Evolutionary conservation across 2,113 vertebrate species (phyloP), one percentile per base, ranked within the genome.

Genomic region (Syngnathus typhle): DNA sequence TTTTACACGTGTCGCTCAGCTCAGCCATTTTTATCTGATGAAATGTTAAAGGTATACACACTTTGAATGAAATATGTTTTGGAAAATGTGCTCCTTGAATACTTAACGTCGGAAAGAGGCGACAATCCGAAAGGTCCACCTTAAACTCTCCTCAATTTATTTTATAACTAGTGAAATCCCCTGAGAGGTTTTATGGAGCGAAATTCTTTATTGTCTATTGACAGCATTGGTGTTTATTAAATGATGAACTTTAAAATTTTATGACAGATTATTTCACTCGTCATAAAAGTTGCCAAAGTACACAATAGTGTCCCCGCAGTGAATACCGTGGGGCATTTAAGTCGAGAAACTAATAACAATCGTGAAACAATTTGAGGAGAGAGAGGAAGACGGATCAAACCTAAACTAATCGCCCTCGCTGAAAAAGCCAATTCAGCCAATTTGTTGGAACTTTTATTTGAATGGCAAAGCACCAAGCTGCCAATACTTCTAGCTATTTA

Each of bases 301-400:
- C n/a, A 44, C 39, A 23, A 44, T 43, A 15, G 10, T 27, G 13
- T 62, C 21, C 21, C 39, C 7, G 39, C 21, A 16, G 21, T 44
- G 39, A 62, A 44, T 62, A 62, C 60, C 21, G 41, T 46, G 11
- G 60, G 41, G 59, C 38, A 41, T 61, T 61, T 61, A 41, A 61
- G 60, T 41, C 21, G 21, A 44, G 60, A 44, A 62, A 46, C 60
- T 62, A 62, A 62, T 62, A 62, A 62, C 21, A 27, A 27, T 62
- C 16, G 11, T 46, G 15, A 21, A 4, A 16, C 39, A 62, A 62
- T 62, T 44, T 46, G 39, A 62, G 46, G 38, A 43, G 41, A 21
- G 13, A 13, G 13, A 13, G 21, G 60, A 61, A 38, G n/a, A 21
- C 7, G 7, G 60, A 43, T 62, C 60, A 23, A 15, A 44, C 43